Percentiles rank a stretch among this genome's conserved stretches.
These are phyloP conservation scores for Samia ricini DNA, from an alignment of 1,140 invertebrate genomes.

Conservation along the genomic window DNA sequence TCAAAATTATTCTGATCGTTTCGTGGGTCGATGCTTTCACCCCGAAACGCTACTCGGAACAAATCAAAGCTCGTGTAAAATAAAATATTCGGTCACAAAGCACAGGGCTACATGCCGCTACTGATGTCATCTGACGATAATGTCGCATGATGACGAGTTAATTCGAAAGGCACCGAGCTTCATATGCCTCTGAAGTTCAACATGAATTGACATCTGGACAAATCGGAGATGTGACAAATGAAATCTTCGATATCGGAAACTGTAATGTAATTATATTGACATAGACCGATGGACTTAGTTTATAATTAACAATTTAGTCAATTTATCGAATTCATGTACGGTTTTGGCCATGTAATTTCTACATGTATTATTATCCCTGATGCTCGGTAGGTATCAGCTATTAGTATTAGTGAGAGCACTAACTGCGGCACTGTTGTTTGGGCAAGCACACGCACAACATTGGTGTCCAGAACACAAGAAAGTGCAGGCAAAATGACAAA, in stretches of 20 bases:
- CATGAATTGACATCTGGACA: conserved; percentile 34
- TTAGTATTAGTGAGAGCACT: no score
- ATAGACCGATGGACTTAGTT: neutral
- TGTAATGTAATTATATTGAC: neutral
- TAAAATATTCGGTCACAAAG: conserved; percentile 51
- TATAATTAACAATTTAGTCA: neutral
- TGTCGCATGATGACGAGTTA: conserved; percentile 50
- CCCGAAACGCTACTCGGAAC: conserved; percentile 14
- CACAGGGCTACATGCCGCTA: conserved; percentile 35
- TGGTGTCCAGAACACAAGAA: no score
- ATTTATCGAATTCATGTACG: no score
- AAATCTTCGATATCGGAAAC: conserved; percentile 3
- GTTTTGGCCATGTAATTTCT: no score
- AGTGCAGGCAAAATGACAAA: no score
- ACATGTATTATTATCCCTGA: no score
- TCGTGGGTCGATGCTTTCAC: no score
- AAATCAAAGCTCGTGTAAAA: conserved; percentile 36
- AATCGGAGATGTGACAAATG: conserved; percentile 14
- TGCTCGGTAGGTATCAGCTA: no score
- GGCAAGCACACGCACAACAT: no score
- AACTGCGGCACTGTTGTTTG: no score
- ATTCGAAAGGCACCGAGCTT: conserved; percentile 53
- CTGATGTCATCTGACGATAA: conserved; percentile 57
- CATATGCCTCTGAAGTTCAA: conserved; percentile 28
- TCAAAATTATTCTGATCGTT: no score